phyloP scores from a whole-genome alignment of 2,797 vertebrate species.

The Premnoplex brunnescens region DNA sequence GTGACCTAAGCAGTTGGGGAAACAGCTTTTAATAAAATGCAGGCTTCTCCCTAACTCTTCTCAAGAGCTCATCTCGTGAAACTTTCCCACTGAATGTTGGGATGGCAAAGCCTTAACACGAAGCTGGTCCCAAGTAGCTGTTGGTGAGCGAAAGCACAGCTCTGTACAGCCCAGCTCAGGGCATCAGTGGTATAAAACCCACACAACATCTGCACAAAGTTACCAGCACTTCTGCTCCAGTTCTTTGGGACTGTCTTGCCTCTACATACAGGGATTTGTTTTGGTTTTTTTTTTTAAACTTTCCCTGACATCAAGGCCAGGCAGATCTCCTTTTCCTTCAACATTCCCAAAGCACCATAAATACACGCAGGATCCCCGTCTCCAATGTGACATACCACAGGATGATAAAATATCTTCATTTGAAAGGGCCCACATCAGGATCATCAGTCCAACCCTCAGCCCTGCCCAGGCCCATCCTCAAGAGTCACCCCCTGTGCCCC shows the following conservation, averaged over 20 bases:
- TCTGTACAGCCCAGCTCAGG: not conserved
- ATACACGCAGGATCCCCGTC: not conserved
- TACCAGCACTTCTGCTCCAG: not conserved
- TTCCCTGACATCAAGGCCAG: not conserved
- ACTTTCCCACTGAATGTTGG: not conserved
- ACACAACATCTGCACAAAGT: not conserved
- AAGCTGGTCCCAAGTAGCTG: not conserved
- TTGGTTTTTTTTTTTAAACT: not conserved
- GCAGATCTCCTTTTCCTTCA: not conserved
- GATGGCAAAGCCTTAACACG: not conserved
- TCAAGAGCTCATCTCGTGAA: not conserved
- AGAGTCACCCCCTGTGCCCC: not conserved
- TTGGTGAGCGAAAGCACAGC: not conserved
- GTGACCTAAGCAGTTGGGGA: not conserved
- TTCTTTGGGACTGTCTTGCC: not conserved
- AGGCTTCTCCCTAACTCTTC: not conserved
- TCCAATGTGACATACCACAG: accelerated
- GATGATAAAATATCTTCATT: not conserved
- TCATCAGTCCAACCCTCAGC: not conserved
- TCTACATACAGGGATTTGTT: not conserved
- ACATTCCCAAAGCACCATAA: accelerated
- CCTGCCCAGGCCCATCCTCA: not conserved
- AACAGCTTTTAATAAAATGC: conserved; percentile 36
- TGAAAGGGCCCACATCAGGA: not conserved
- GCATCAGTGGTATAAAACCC: not conserved